Evolutionary conservation across 2,113 vertebrate genomes (phyloP), one percentile per base, ranked within the genome.

Genomic region (Leptobrachium ailaonicum): DNA sequence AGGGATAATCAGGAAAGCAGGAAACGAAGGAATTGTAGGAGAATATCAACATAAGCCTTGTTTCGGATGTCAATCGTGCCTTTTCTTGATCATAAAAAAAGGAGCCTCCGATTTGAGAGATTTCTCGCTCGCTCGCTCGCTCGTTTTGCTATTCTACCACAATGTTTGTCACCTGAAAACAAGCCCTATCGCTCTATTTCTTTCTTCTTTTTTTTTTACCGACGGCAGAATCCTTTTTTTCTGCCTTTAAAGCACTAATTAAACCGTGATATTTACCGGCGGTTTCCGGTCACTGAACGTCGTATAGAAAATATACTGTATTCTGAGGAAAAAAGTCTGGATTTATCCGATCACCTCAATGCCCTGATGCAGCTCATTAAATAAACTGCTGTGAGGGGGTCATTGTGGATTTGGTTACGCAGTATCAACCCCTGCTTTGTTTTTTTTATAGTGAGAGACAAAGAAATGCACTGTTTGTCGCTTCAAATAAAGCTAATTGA

Each of bases 361-460:
- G 47, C 70, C 77, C 70, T 10, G 70, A 67, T 73, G 71, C 70
- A 80, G 70, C 60, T 80, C 77, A 80, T 80, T 80, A 73, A 73
- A 73, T 47, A 56, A 66, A 70, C 77, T 67, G 77, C 71, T 66
- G 50, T 73, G 41, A 58, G 68, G 45, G 6, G 41, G 6, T 20
- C 77, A 58, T 10, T 12, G 62, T 62, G 77, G 63, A 80, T 73
- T 80, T 67, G 50, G 47, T 58, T 67, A 72, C 47, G 58, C 60
- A 44, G 40, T 66, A 56, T 60, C 60, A 77, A 45, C 41, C 56
- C 14, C 12, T 66, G 70, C 13, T 73, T 73, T 79, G 41, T 54
- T 32, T 32, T 32, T 32, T 32, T 32, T 32, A 32, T 32, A 32
- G 20, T 53, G 2, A 56, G 66, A 45, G 10, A 45, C 40, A 80